A percentile compares a stretch with the other conserved stretches of the same genome.
Evolutionary conservation across 2,797 vertebrate genomes (phyloP).

Genomic region (Argya squamiceps): DNA sequence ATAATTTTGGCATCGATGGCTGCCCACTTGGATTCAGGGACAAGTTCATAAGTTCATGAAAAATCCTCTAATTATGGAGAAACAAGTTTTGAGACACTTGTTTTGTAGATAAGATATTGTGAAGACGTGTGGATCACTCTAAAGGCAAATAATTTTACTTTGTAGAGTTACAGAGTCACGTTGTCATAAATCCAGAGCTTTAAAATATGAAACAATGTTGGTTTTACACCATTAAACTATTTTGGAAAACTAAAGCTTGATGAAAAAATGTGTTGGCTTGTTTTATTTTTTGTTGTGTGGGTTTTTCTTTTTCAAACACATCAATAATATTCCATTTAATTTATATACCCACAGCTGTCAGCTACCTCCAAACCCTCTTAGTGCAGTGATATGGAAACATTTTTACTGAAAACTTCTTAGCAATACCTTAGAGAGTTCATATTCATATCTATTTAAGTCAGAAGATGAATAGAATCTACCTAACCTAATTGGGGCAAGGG

Average conservation of each 20-base stretch:
- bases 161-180: background rate
- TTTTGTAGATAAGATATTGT: background rate
- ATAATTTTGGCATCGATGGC: background rate
- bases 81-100: background rate
- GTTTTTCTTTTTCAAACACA: background rate
- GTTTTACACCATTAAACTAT: background rate
- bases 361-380: slow-evolving; percentile 58
- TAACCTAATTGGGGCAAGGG: slow-evolving; percentile 54
- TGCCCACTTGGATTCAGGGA: background rate
- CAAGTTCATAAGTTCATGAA: background rate
- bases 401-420: slow-evolving; percentile 65
- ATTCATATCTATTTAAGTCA: slow-evolving; percentile 66
- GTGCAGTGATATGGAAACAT: slow-evolving; percentile 56
- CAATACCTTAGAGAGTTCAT: slow-evolving; percentile 64
- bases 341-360: slow-evolving; percentile 41
- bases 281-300: background rate
- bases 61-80: background rate
- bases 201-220: background rate
- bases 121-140: background rate
- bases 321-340: slow-evolving; percentile 65
- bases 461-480: slow-evolving; percentile 58
- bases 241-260: background rate
- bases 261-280: background rate
- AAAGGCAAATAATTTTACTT: background rate
- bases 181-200: background rate